These are phyloP conservation scores for Crambe crambe DNA, from an alignment of 37 sponge, comb jelly and placozoan species.

Conservation along the genomic window DNA sequence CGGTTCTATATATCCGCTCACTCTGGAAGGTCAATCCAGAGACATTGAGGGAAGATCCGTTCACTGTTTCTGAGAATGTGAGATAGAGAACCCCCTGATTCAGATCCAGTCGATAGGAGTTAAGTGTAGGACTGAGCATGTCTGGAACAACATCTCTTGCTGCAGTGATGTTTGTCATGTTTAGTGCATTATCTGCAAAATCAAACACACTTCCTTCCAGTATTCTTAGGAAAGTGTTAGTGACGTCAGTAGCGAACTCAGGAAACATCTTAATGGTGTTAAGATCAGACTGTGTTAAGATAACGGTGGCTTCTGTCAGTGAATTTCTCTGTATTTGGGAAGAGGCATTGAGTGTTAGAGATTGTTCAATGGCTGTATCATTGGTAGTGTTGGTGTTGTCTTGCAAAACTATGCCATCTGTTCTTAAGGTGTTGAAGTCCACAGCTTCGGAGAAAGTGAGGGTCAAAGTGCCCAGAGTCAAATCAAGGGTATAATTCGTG, in stretches of 20 bases:
- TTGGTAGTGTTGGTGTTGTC: conserved; percentile 26
- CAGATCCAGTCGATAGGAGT: conserved; percentile 60
- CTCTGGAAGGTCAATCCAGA: conserved; percentile 49
- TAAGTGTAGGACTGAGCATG: conserved; percentile 35
- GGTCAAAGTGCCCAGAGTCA: conserved; percentile 40
- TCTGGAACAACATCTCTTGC: conserved; percentile 46
- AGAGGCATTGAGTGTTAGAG: conserved; percentile 18
- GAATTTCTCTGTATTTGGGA: not conserved
- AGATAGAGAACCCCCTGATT: conserved; percentile 61
- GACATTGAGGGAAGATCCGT: conserved; percentile 58
- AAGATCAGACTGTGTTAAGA: conserved; percentile 52
- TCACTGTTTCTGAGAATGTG: conserved; percentile 80
- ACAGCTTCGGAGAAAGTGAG: conserved; percentile 82
- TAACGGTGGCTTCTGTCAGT: conserved; percentile 34
- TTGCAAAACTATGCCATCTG: conserved; percentile 29
- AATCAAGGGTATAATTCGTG: conserved; percentile 66
- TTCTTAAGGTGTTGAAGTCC: conserved; percentile 27
- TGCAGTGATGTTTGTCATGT: conserved; percentile 21
- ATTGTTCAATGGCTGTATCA: not conserved
- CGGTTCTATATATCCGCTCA: conserved; percentile 47
- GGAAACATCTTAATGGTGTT: conserved; percentile 50
- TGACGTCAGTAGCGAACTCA: conserved; percentile 26
- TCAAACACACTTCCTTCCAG: conserved; percentile 36
- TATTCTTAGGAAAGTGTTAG: conserved; percentile 53
- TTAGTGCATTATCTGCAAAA: conserved; percentile 46